A percentile compares a stretch with the other conserved stretches of the same genome.
Evolutionary conservation across 2,888 invertebrate genomes (phyloP).

Genomic region (Lordiphosa andalusiaca): DNA sequence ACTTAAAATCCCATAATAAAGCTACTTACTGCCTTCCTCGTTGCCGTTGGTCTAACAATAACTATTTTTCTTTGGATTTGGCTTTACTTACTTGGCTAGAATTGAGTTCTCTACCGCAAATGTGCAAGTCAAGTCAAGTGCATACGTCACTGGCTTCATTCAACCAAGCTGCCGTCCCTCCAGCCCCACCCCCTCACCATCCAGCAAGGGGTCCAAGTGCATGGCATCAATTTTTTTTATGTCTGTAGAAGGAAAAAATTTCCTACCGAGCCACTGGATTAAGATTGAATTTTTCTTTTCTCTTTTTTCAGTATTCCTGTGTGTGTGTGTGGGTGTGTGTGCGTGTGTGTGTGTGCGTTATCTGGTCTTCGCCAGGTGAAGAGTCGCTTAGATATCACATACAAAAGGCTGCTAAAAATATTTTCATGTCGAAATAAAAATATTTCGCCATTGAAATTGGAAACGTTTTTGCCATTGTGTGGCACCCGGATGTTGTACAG

Average conservation of each 20-base stretch:
- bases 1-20: conserved; percentile 73
- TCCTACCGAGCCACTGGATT: conserved; percentile 56
- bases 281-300: conserved; percentile 60
- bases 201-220: conserved; percentile 29
- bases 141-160: conserved; percentile 57
- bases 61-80: conserved; percentile 58
- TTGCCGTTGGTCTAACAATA: conserved; percentile 38
- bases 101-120: conserved; percentile 61
- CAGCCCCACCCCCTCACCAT: conserved; percentile 6
- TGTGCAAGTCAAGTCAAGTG: conserved; percentile 73
- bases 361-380: conserved; percentile 57
- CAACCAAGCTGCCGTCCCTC: conserved; percentile 17
- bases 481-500: conserved; percentile 67
- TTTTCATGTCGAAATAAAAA: conserved; percentile 70
- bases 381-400: conserved; percentile 46
- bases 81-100: conserved; percentile 39
- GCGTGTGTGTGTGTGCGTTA: conserved; percentile 25
- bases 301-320: conserved; percentile 12
- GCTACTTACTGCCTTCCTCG: conserved; percentile 59
- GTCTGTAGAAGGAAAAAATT: not conserved
- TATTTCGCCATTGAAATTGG: conserved; percentile 69
- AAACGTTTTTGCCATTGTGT: conserved; percentile 67
- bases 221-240: conserved; percentile 21
- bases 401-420: conserved; percentile 59
- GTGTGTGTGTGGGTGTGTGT: conserved; percentile 15